Conservation (phyloP, 1,140 invertebrate genomes). For the Meloidogyne exigua region DNA sequence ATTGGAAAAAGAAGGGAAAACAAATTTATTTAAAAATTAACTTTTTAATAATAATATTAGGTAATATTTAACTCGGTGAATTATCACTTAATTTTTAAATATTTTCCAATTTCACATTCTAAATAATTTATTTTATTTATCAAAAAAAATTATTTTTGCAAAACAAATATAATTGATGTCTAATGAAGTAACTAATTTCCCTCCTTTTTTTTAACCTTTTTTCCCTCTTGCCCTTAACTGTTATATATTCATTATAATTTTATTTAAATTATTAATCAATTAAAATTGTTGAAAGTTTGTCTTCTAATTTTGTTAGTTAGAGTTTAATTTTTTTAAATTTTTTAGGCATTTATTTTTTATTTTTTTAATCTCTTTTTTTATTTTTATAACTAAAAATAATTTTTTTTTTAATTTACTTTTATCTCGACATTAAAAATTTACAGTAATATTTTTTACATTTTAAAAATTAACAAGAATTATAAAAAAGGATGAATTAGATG, state of each 20-base stretch:
- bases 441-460: background rate
- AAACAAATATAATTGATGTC: background rate
- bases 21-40: background rate
- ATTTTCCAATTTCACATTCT: too few species aligned
- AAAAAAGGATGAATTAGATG: background rate
- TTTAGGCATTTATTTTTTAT: background rate
- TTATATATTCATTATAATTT: too few species aligned
- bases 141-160: background rate
- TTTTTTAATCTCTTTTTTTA: too few species aligned
- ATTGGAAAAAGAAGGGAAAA: background rate
- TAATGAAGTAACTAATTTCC: background rate
- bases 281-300: too few species aligned
- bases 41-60: background rate
- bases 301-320: too few species aligned
- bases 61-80: background rate
- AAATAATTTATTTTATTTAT: too few species aligned
- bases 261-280: too few species aligned
- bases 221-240: background rate
- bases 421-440: background rate
- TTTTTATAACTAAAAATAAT: background rate
- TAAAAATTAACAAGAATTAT: background rate
- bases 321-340: background rate
- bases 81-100: slow-evolving; percentile 5
- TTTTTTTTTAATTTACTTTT: background rate
- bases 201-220: background rate